Percentiles rank a stretch among this genome's conserved stretches.
Evolutionary conservation across 2,797 vertebrate genomes (phyloP).

Genomic region (Acanthurus tractus): DNA sequence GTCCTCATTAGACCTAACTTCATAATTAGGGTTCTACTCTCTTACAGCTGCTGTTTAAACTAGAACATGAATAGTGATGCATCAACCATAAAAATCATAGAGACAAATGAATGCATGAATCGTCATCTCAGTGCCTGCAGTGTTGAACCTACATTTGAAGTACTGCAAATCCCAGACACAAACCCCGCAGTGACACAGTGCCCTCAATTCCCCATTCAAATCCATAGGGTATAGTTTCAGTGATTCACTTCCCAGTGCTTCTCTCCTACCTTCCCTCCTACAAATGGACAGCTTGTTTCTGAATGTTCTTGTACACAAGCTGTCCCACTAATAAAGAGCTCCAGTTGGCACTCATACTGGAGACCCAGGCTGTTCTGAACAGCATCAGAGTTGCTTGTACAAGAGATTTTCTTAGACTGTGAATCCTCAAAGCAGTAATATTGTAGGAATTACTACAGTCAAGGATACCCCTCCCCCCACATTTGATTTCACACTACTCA

Average conservation of each 20-base stretch:
- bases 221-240: constrained; percentile 23
- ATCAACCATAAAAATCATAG: constrained; percentile 1
- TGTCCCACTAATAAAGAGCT: constrained; percentile 42
- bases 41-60: constrained; percentile 19
- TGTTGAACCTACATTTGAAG: neutral
- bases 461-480: neutral
- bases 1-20: neutral
- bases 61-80: neutral
- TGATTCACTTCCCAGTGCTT: constrained; percentile 19
- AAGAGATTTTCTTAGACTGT: constrained; percentile 7
- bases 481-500: constrained; percentile 34
- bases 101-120: neutral
- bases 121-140: neutral
- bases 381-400: constrained; percentile 5
- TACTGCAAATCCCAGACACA: constrained; percentile 4
- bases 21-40: neutral
- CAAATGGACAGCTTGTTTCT: constrained; percentile 32
- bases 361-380: neutral
- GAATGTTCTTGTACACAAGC: constrained; percentile 18
- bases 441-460: constrained; percentile 17
- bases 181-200: neutral
- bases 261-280: constrained; percentile 20
- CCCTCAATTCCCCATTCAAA: constrained; percentile 27
- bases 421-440: constrained; percentile 26
- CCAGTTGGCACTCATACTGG: constrained; percentile 27